These are phyloP conservation scores for Onychostruthus taczanowskii DNA, from an alignment of 2,113 vertebrate genomes.

Conservation along the genomic window DNA sequence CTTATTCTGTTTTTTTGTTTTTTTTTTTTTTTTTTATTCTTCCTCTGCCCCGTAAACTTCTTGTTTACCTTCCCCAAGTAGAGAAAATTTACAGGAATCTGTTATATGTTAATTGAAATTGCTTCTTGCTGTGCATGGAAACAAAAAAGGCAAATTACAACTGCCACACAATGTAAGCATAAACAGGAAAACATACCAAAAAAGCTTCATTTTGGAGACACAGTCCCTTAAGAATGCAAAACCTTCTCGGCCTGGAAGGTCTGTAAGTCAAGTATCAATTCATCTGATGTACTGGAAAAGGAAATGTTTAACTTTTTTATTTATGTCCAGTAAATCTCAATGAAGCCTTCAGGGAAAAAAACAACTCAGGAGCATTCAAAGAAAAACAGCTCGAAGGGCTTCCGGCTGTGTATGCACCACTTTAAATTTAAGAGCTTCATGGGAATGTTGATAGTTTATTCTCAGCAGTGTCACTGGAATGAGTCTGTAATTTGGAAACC, in stretches of 20 bases:
- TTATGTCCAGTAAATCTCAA: constrained; percentile 4
- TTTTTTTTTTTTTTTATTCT: neutral
- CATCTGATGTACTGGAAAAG: neutral
- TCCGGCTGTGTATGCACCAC: neutral
- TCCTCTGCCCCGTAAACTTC: neutral
- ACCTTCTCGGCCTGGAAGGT: neutral
- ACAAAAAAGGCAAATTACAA: neutral
- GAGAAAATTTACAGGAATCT: constrained; percentile 4
- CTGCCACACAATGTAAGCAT: neutral
- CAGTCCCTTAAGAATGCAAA: neutral
- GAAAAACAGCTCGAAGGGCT: neutral
- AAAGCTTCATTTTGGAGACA: neutral
- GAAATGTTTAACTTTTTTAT: neutral
- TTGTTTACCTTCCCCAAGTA: neutral
- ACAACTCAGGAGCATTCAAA: neutral
- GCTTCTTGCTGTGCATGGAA: neutral
- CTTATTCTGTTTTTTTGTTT: neutral
- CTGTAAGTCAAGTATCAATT: neutral
- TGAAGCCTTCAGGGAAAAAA: neutral
- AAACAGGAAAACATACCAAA: constrained; percentile 25
- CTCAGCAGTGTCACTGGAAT: neutral
- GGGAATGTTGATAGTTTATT: neutral
- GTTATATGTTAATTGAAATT: constrained; percentile 18
- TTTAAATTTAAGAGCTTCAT: neutral
- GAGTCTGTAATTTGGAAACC: neutral